Evolutionary conservation across 2,888 invertebrate genomes (phyloP).

Genomic region (Andrena minutula): DNA sequence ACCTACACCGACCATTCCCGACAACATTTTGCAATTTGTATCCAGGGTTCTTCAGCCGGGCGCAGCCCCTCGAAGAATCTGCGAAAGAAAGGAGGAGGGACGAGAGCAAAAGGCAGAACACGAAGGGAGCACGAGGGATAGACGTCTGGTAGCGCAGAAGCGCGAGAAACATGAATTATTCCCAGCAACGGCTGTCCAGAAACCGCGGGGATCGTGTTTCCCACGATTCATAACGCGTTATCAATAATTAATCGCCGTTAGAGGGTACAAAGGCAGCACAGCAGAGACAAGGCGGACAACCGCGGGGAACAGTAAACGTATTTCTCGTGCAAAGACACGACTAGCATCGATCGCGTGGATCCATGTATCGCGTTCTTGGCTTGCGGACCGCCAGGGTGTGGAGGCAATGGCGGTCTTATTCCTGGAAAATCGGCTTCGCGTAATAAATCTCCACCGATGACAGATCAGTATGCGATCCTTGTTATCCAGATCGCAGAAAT

Average conservation of each 20-base stretch:
- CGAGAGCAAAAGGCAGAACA: constrained; percentile 34
- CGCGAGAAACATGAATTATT: constrained; percentile 76
- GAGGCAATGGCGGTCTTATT: constrained; percentile 48
- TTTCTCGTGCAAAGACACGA: constrained; percentile 29
- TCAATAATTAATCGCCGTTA: constrained; percentile 78
- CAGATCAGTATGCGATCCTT: constrained; percentile 60
- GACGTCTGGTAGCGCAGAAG: constrained; percentile 29
- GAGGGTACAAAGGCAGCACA: constrained; percentile 54
- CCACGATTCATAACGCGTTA: constrained; percentile 78
- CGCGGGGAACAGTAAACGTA: constrained; percentile 3
- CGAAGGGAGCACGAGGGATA: constrained; percentile 3
- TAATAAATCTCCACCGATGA: constrained; percentile 59
- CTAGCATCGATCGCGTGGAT: constrained; percentile 12
- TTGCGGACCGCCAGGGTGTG: constrained; percentile 9
- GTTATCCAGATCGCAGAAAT: constrained; percentile 46
- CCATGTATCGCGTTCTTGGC: constrained; percentile 8
- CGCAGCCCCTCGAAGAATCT: constrained; percentile 44
- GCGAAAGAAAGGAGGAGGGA: constrained; percentile 45
- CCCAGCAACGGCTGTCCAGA: constrained; percentile 69
- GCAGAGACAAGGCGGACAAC: constrained; percentile 29
- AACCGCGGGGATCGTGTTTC: constrained; percentile 71
- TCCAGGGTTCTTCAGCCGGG: constrained; percentile 49
- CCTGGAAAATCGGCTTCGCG: constrained; percentile 61
- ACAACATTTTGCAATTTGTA: constrained; percentile 63
- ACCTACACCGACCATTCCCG: constrained; percentile 19